Evolutionary conservation across 2,113 vertebrate species (phyloP), one percentile per base, ranked within the genome.

Genomic region (Microcebus tavaratra): DNA sequence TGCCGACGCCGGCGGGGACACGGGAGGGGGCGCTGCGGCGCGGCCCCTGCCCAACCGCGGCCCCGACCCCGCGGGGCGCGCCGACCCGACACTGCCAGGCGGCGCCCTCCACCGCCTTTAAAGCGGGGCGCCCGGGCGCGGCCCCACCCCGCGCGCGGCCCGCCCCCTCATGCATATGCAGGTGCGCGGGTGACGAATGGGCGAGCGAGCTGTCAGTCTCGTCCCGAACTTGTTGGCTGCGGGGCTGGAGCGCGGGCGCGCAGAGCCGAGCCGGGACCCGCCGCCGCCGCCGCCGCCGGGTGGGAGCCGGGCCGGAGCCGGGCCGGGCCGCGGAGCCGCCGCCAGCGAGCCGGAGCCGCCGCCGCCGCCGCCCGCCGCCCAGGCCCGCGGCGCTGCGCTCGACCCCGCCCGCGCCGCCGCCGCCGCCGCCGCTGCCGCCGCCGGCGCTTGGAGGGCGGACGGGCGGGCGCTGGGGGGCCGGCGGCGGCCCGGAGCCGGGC

Each of bases 191-290:
- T 96, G 97, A 95, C 97, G 97, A 98, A 97, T 97, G 97, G 97
- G 97, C 93, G 97, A 97, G 95, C 97, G 96, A 97, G 97, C 97
- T 98, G 97, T 98, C 97, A 98, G 97, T 98, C 97, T 98, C 88
- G 95, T 25, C 94, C 95, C 91, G 97, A 98, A 97, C 97, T 97
- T 97, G 97, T 93, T 73, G 93, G 97, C 96, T 97, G 97, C 95
- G 91, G 97, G 67, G 96, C 80, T 57, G 84, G 92, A 95, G 90
- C 97, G 96, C 97, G 96, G 96, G 97, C 96, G 97, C 96, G 91
- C 94, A 93, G 96, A 97, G 96, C 94, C 79, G 90, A 96, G 92
- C 96, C 86, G 59, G 95, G 95, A 96, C 45, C 76, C 45, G 78
- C 59, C 76, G 14, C 21, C 36, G 48, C 42, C 81, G 57, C 72